Percentiles rank a stretch among this genome's conserved stretches.
Conservation (phyloP, 2,113 vertebrate species). For the Trogon melanurus region DNA sequence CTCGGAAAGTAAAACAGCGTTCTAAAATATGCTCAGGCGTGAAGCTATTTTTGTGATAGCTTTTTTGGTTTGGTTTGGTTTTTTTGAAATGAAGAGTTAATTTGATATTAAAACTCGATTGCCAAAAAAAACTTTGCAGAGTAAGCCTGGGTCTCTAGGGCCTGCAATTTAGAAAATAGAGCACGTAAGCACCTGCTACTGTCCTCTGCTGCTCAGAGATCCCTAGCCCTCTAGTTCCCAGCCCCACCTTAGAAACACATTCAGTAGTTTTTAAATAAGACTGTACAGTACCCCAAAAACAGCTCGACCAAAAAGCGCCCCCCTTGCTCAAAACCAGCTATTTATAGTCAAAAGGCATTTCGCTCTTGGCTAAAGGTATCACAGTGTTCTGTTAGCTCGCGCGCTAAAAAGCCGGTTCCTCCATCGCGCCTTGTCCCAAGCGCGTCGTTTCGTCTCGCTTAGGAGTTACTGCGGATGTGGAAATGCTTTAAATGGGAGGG, state of each 20-base stretch:
- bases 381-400: constrained; percentile 44
- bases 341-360: constrained; percentile 47
- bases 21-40: background rate
- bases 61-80: background rate
- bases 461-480: background rate
- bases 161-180: background rate
- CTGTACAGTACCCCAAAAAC: constrained; percentile 27
- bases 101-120: constrained; percentile 27
- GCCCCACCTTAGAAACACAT: background rate
- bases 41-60: background rate
- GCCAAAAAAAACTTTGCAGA: background rate
- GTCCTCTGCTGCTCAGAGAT: background rate
- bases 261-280: background rate
- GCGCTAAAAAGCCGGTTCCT: background rate
- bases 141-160: background rate
- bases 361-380: background rate
- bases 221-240: background rate
- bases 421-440: fast-evolving
- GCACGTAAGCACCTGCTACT: background rate
- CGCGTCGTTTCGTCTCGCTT: background rate
- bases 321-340: constrained; percentile 15
- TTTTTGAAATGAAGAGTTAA: background rate
- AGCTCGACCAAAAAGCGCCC: background rate
- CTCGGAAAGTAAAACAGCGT: background rate
- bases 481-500: background rate